phyloP scores from a whole-genome alignment of 2,888 invertebrate species.

The Malthinus seriepunctatus region DNA sequence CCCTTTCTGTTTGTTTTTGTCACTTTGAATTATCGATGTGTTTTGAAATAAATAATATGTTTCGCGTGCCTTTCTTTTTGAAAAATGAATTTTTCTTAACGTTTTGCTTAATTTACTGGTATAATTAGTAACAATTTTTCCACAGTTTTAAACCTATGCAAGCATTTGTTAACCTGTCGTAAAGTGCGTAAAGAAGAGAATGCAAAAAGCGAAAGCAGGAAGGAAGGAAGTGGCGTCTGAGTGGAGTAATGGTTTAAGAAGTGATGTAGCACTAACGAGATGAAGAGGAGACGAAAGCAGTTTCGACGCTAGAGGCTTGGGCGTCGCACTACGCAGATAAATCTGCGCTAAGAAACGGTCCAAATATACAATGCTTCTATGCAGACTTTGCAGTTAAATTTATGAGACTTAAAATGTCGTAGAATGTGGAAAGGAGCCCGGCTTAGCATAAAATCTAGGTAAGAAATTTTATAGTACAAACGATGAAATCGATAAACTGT shows the following conservation, averaged over 20 bases:
- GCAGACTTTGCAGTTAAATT: slow-evolving; percentile 40
- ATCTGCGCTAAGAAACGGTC: slow-evolving; percentile 39
- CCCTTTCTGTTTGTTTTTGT: too few species aligned
- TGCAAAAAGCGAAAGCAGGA: slow-evolving; percentile 22
- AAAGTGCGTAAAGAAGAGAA: slow-evolving; percentile 17
- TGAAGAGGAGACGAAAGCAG: slow-evolving; percentile 38
- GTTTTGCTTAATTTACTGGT: too few species aligned
- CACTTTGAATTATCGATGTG: too few species aligned
- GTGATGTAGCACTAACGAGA: slow-evolving; percentile 39
- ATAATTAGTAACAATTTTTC: slow-evolving; percentile 3
- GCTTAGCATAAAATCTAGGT: slow-evolving; percentile 21
- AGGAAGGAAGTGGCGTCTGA: slow-evolving; percentile 37
- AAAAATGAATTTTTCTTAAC: too few species aligned
- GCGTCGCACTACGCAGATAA: slow-evolving; percentile 35
- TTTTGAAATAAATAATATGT: too few species aligned
- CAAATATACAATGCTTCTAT: slow-evolving; percentile 40
- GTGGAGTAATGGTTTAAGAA: slow-evolving; percentile 38
- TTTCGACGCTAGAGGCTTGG: slow-evolving; percentile 26
- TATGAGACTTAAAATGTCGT: slow-evolving; percentile 39
- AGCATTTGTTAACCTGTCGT: slow-evolving; percentile 15
- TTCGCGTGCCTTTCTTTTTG: too few species aligned
- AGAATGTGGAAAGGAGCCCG: slow-evolving; percentile 34
- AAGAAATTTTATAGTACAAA: slow-evolving; percentile 14
- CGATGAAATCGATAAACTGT: slow-evolving; percentile 8
- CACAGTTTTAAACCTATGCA: not conserved